Base-by-base conservation (phyloP, 1,140 invertebrate genomes). In the Drosophila obscura region DNA sequence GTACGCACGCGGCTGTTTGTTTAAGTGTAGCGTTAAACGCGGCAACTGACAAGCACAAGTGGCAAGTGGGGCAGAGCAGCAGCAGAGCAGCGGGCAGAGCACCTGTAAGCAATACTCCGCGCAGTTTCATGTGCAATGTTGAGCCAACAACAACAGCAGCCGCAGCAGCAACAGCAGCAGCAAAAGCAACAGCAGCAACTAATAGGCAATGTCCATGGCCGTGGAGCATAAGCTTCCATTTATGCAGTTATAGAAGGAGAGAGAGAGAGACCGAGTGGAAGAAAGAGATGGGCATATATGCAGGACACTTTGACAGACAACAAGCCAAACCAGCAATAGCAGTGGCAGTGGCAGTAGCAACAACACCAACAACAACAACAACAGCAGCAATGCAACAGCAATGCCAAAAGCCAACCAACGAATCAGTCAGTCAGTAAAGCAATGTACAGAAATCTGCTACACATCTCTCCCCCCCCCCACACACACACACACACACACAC, bases 21-120 rank as follows among this genome's bases (percentile, higher is more conserved):
- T 85, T 85, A 87, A 85, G 84, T 88, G 83, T 82, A 76, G 82
- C 83, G 82, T 87, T 85, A 78, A 85, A 88, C 82, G 72, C 66
- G 82, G 82, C 78, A 80, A 81, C 77, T 75, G 82, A 68, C 65
- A 77, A 85, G 82, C 31, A 4, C 31, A 35, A 9, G 31, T 35
- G 31, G 31, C 31, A 35, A 35, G 31, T 35, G 31, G 31, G 31
- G 31, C 82, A 19, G 19, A 68, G 64, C 57, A 59, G 39, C 1
- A 1, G 19, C 19, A 19, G 62, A 60, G 67, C 57, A 59, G 39
- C 58, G 63, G 66, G 65, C 62, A 46, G 48, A 35, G 56, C 76
- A 76, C 59, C 51, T 62, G 68, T 75, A 76, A 65, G 78, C 71
- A 69, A 57, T 68, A 16, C 65, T 31, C 41, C 49, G 24, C 41